Base-by-base conservation (phyloP, 2,113 vertebrate genomes). In the Oplegnathus fasciatus region DNA sequence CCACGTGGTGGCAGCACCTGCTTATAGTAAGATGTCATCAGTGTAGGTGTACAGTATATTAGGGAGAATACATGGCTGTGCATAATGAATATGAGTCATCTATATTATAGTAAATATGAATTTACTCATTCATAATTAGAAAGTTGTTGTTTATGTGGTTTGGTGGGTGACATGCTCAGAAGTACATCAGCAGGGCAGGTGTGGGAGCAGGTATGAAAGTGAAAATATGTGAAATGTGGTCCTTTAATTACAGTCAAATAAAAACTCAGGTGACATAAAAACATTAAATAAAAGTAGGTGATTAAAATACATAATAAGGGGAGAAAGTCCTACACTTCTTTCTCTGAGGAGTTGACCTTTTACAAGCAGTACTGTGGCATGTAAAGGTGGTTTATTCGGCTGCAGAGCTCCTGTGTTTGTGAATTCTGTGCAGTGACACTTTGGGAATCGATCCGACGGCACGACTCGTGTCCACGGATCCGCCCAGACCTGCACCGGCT, bases 1-100 rank as follows among this genome's bases (percentile, higher is more conserved):
- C 34, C 37, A 88, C 90, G 76, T 3, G 90, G 78, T 86, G 91
- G 91, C 91, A 83, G 64, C 20, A 58, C n/a, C 9, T 69, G 6
- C 48, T 26, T 61, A 1, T 6, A 28, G 7, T 11, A 7, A 60
- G 13, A 32, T 30, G 32, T 0, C 37, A 8, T 26, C 2, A n/a
- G n/a, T n/a, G n/a, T n/a, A n/a, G n/a, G n/a, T n/a, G n/a, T n/a
- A 20, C 24, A 20, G 9, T 14, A 66, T 22, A 37, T 42, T 5
- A 18, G 0, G 2, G 42, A 46, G 50, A 42, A 26, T 10, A 46
- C 52, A 60, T 2, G 32, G 1, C 64, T 52, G 30, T 54, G 24
- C 30, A 55, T 9, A 28, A 62, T 9, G 5, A 58, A 26, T n/a
- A 22, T 8, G 9, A 62, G 1, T 54, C n/a, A 69, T n/a, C 8